Evolutionary conservation across 2,888 invertebrate genomes (phyloP).

Genomic region (Steromphala cineraria): DNA sequence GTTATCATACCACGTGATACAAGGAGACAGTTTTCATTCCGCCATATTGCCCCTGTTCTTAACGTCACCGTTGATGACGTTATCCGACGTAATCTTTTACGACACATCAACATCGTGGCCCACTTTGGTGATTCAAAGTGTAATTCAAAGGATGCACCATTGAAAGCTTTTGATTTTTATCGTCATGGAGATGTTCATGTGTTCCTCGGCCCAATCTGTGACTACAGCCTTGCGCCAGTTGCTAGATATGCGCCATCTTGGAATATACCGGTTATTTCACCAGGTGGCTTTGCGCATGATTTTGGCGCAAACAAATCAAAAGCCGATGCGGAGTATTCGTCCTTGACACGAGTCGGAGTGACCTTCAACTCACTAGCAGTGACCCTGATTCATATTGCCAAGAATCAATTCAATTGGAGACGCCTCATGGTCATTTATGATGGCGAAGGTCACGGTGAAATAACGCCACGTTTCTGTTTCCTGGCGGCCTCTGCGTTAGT

Average conservation of each 20-base stretch:
- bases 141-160: slow-evolving; percentile 44
- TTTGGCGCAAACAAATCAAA: slow-evolving; percentile 46
- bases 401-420: slow-evolving; percentile 40
- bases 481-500: slow-evolving; percentile 82
- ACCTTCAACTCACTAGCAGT: slow-evolving; percentile 49
- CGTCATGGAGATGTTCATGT: slow-evolving; percentile 41
- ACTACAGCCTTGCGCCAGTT: slow-evolving; percentile 83
- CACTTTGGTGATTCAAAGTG: slow-evolving; percentile 47
- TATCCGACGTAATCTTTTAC: neutral
- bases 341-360: slow-evolving; percentile 57
- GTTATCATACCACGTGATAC: neutral
- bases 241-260: slow-evolving; percentile 90
- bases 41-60: slow-evolving; percentile 53
- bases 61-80: slow-evolving; percentile 53
- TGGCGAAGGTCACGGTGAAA: slow-evolving; percentile 83
- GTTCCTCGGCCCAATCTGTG: neutral
- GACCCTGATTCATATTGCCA: slow-evolving; percentile 34
- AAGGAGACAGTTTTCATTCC: slow-evolving; percentile 48
- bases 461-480: slow-evolving; percentile 83
- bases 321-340: slow-evolving; percentile 37
- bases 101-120: slow-evolving; percentile 23
- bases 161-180: slow-evolving; percentile 51
- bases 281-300: slow-evolving; percentile 62
- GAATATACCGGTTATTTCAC: slow-evolving; percentile 91
- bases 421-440: slow-evolving; percentile 83